Conservation (phyloP, 2,113 vertebrate genomes). For the Strix uralensis region DNA sequence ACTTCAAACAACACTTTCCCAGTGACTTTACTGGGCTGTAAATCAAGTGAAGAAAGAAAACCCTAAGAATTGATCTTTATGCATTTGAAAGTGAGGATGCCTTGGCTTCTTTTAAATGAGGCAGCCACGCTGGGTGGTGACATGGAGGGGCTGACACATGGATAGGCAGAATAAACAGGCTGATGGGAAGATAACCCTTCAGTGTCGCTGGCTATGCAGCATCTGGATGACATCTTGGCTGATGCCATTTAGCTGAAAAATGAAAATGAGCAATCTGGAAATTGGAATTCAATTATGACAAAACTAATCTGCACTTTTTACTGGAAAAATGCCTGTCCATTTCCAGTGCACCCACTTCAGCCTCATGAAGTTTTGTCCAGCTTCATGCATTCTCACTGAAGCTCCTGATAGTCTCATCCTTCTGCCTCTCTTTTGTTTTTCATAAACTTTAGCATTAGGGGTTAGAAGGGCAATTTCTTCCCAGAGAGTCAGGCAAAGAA, state of each 20-base stretch:
- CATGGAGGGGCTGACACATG: background rate
- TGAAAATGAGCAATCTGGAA: background rate
- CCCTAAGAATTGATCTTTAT: background rate
- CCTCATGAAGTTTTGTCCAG: background rate
- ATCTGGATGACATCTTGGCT: background rate
- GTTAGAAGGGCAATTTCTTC: background rate
- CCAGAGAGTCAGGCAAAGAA: background rate
- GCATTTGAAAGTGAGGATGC: background rate
- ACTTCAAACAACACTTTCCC: background rate
- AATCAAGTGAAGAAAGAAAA: background rate
- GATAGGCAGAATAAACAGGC: background rate
- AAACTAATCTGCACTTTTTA: background rate
- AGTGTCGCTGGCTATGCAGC: background rate
- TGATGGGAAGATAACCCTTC: background rate
- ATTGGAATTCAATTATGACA: background rate
- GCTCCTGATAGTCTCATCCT: background rate
- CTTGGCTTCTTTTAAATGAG: background rate
- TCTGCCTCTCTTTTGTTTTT: background rate
- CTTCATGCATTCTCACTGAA: background rate
- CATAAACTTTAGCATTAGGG: background rate
- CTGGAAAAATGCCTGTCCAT: background rate
- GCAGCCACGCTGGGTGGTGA: background rate
- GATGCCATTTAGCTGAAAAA: background rate
- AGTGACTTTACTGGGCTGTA: background rate
- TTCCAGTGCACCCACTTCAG: background rate